Percentiles rank a stretch among this genome's conserved stretches.
Evolutionary conservation across 2,113 vertebrate genomes (phyloP).

Genomic region (Pelecanoides urinatrix): DNA sequence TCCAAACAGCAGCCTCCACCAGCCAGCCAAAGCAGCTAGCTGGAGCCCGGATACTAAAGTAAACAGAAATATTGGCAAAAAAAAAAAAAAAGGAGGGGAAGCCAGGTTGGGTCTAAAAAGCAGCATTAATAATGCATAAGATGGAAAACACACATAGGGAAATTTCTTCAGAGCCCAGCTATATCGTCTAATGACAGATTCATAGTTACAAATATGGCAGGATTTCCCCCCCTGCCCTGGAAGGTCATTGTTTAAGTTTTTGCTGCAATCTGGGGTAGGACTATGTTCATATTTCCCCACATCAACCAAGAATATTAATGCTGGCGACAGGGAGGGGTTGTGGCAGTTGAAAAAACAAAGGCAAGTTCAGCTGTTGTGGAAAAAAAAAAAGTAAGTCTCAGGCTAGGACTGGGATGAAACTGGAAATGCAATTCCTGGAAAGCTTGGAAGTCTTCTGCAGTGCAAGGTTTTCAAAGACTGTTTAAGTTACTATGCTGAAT

Average conservation of each 20-base stretch:
- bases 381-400: background rate
- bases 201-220: background rate
- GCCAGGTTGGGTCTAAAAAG: background rate
- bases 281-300: background rate
- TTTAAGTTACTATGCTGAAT: background rate
- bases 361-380: background rate
- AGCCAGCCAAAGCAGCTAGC: slow-evolving; percentile 51
- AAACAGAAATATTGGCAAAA: background rate
- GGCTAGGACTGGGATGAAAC: background rate
- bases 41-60: background rate
- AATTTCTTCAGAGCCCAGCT: background rate
- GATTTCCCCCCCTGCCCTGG: background rate
- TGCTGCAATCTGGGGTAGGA: background rate
- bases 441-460: background rate
- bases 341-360: background rate
- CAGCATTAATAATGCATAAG: slow-evolving; percentile 31
- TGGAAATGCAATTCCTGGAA: background rate
- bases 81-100: background rate
- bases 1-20: background rate
- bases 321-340: background rate
- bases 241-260: background rate
- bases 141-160: background rate
- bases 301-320: background rate
- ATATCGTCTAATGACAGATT: background rate
- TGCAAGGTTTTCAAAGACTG: background rate